A percentile compares a stretch with the other conserved stretches of the same genome.
phyloP scores from a whole-genome alignment of 2,113 vertebrate species.

The Hippocampus zosterae region DNA sequence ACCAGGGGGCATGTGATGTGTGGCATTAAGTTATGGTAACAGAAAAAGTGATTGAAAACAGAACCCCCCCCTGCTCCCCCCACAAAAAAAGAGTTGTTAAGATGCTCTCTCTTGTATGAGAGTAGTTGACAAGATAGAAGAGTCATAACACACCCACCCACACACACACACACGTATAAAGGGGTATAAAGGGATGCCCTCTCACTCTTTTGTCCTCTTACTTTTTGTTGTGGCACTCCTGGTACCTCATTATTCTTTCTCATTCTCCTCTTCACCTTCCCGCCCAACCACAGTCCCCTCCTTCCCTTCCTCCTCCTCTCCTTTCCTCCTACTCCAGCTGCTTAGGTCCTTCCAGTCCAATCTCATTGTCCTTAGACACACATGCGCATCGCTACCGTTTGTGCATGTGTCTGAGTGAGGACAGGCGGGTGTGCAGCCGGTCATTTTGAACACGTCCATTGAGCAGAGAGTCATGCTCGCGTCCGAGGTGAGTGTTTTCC shows the following conservation, averaged over 20 bases:
- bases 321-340: slow-evolving; percentile 33
- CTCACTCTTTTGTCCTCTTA: slow-evolving; percentile 24
- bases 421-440: slow-evolving; percentile 32
- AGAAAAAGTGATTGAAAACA: slow-evolving; percentile 8
- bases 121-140: slow-evolving; percentile 14
- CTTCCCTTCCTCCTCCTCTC: background rate
- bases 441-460: slow-evolving; percentile 35
- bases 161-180: slow-evolving; percentile 6
- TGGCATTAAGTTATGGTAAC: slow-evolving; percentile 18
- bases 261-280: slow-evolving; percentile 39
- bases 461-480: slow-evolving; percentile 29
- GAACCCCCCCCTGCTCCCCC: slow-evolving; percentile 8
- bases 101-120: slow-evolving; percentile 6
- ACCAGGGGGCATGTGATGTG: slow-evolving; percentile 40
- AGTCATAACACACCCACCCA: slow-evolving; percentile 2
- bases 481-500: slow-evolving; percentile 63
- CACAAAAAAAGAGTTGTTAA: slow-evolving; percentile 10
- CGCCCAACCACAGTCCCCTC: slow-evolving; percentile 38
- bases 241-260: slow-evolving; percentile 41
- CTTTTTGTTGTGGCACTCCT: slow-evolving; percentile 17
- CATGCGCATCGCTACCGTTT: background rate
- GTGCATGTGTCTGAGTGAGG: slow-evolving; percentile 35
- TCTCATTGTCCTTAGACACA: slow-evolving; percentile 67
- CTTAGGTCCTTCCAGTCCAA: slow-evolving; percentile 57
- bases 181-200: slow-evolving; percentile 6